These are phyloP conservation scores for Drosophila melanocephala DNA, from an alignment of 2,888 invertebrate genomes.

Conservation along the genomic window DNA sequence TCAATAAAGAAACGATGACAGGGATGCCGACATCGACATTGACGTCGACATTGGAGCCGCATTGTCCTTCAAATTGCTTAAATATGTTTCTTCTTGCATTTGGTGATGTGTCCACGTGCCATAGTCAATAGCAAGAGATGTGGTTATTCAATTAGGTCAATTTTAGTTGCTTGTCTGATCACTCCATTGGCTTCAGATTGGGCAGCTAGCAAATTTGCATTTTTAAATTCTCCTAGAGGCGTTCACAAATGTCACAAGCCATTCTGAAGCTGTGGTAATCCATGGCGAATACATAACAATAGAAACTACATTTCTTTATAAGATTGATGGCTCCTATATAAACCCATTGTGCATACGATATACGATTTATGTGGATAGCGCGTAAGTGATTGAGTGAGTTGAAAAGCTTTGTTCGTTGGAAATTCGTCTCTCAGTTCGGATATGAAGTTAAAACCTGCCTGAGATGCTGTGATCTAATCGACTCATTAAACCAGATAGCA, in stretches of 20 bases:
- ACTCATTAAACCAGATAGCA: neutral
- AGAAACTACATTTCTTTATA: neutral
- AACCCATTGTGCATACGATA: neutral
- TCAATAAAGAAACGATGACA: conserved; percentile 27
- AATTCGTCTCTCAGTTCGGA: neutral
- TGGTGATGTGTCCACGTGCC: conserved; percentile 23
- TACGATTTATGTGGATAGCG: neutral
- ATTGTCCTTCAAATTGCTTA: conserved; percentile 42
- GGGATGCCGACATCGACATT: conserved; percentile 3
- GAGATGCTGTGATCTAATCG: neutral
- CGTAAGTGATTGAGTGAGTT: neutral
- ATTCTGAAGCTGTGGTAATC: conserved; percentile 13
- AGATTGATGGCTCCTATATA: neutral
- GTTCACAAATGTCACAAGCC: conserved; percentile 13
- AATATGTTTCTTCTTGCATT: conserved; percentile 34
- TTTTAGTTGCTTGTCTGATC: conserved; percentile 11
- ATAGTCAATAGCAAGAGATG: conserved; percentile 9
- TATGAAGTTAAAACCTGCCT: neutral
- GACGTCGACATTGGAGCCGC: conserved; percentile 36
- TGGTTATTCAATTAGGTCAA: conserved; percentile 41
- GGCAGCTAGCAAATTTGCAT: conserved; percentile 24
- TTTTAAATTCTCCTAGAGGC: neutral
- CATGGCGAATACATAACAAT: conserved; percentile 34
- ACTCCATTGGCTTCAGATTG: conserved; percentile 12
- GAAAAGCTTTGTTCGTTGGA: neutral